Conservation (phyloP, 2,113 vertebrate species). For the Rhinichthys klamathensis region DNA sequence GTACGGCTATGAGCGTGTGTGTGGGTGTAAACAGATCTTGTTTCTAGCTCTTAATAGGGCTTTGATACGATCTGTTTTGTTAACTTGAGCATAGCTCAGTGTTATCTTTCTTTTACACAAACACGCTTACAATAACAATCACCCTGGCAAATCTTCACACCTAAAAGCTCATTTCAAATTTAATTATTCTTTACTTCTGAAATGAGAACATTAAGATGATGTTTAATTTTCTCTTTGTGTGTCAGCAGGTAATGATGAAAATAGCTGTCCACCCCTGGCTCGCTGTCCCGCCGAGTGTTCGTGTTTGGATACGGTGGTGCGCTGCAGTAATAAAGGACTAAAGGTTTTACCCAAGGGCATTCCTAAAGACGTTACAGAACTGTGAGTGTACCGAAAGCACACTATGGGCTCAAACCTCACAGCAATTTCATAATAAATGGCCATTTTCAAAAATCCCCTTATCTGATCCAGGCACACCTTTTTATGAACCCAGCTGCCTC, state of each 20-base stretch:
- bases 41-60: slow-evolving; percentile 4
- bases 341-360: slow-evolving; percentile 91
- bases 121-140: slow-evolving; percentile 28
- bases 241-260: slow-evolving; percentile 89
- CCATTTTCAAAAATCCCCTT: slow-evolving; percentile 19
- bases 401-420: neutral
- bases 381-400: slow-evolving; percentile 80
- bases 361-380: slow-evolving; percentile 93
- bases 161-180: neutral
- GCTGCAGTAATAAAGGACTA: slow-evolving; percentile 97
- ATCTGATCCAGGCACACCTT: slow-evolving; percentile 29
- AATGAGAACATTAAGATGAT: neutral
- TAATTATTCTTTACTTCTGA: neutral
- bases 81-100: slow-evolving; percentile 22
- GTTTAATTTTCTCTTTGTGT: slow-evolving; percentile 28
- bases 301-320: slow-evolving; percentile 96
- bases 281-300: slow-evolving; percentile 94
- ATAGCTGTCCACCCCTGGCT: slow-evolving; percentile 90
- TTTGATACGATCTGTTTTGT: slow-evolving; percentile 29
- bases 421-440: slow-evolving; percentile 5
- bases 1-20: slow-evolving; percentile 65
- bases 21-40: neutral
- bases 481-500: neutral
- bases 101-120: slow-evolving; percentile 16
- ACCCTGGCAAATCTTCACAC: neutral